phyloP scores from a whole-genome alignment of 2,888 invertebrate genomes.

The Drosophila rellima region DNA sequence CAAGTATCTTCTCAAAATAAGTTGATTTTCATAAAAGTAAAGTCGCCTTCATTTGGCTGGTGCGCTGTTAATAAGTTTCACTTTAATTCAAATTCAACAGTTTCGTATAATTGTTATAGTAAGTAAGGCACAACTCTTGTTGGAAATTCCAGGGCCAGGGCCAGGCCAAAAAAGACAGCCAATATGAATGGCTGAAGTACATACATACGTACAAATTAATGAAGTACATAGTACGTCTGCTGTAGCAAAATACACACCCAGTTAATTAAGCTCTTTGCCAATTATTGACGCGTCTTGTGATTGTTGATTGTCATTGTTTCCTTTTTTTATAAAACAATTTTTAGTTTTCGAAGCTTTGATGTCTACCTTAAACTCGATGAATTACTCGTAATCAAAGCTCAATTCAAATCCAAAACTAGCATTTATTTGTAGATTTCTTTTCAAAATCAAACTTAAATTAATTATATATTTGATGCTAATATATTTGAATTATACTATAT shows the following conservation, averaged over 20 bases:
- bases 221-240: slow-evolving; percentile 15
- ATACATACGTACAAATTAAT: slow-evolving; percentile 13
- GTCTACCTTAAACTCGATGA: neutral
- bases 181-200: slow-evolving; percentile 11
- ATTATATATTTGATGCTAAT: too few relatives aligned
- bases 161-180: slow-evolving; percentile 25
- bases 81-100: slow-evolving; percentile 42
- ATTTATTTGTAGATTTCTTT: neutral
- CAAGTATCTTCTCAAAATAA: slow-evolving; percentile 8
- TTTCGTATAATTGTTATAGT: too few relatives aligned
- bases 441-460: neutral
- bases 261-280: slow-evolving; percentile 56
- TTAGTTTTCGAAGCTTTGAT: slow-evolving; percentile 35
- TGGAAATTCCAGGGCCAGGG: slow-evolving; percentile 47
- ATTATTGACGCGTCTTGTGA: slow-evolving; percentile 36
- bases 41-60: slow-evolving; percentile 47
- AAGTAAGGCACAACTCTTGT: slow-evolving; percentile 11
- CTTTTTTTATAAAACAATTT: slow-evolving; percentile 32
- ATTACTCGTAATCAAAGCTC: neutral
- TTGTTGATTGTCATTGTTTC: slow-evolving; percentile 22
- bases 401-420: neutral
- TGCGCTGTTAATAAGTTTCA: slow-evolving; percentile 57
- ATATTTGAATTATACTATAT: too few relatives aligned
- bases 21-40: slow-evolving; percentile 24
- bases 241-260: slow-evolving; percentile 54